A percentile compares a stretch with the other conserved stretches of the same genome.
Evolutionary conservation across 2,888 invertebrate species (phyloP).

Genomic region (Xestia c-nigrum): DNA sequence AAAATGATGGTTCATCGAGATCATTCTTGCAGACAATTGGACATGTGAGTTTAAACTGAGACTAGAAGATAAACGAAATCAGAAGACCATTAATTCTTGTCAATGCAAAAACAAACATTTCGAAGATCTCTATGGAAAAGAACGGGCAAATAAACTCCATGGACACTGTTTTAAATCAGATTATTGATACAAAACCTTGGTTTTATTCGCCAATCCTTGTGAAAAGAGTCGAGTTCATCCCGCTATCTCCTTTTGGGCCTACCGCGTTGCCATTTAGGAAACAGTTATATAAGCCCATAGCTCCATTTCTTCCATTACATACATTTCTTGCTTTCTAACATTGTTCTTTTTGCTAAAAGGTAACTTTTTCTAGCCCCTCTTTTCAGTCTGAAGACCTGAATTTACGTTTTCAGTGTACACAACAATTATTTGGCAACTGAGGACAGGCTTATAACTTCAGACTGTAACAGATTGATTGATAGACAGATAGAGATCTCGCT

Average conservation of each 20-base stretch:
- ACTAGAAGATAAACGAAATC: background rate
- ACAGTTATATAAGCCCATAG: no score
- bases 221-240: no score
- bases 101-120: background rate
- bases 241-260: no score
- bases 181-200: no score
- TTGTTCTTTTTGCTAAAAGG: background rate
- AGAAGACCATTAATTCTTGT: background rate
- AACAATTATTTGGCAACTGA: background rate
- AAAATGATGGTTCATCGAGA: background rate
- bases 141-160: no score
- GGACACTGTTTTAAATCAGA: no score
- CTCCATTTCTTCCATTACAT: background rate
- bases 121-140: no score
- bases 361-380: background rate
- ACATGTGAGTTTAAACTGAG: background rate
- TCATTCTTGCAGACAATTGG: background rate
- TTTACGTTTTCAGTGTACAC: background rate
- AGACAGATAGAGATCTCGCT: constrained; percentile 18
- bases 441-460: background rate
- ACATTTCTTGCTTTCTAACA: background rate
- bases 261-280: no score
- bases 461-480: constrained; percentile 23
- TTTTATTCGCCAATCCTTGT: no score
- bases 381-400: background rate